Conservation (phyloP, 1,140 invertebrate species). For the Oncopodura yosiiana region DNA sequence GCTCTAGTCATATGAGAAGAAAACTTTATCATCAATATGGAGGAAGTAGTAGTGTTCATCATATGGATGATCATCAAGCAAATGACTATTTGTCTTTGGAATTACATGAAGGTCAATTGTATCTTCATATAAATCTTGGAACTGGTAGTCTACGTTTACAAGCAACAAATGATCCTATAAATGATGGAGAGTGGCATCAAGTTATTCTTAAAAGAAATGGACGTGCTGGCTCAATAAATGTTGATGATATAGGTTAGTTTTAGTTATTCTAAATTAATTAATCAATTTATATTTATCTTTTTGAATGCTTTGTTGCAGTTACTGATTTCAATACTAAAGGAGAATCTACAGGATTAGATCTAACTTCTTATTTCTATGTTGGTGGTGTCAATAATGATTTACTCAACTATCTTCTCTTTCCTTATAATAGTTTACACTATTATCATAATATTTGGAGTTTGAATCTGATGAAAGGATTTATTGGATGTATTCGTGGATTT, state of each 20-base stretch:
- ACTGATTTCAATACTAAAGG: slow-evolving; percentile 85
- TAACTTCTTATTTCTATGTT: slow-evolving; percentile 79
- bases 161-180: slow-evolving; percentile 66
- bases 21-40: neutral
- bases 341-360: slow-evolving; percentile 72
- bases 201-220: slow-evolving; percentile 67
- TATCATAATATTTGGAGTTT: slow-evolving; percentile 70
- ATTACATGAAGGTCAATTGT: slow-evolving; percentile 82
- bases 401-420: neutral
- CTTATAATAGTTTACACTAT: neutral
- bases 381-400: slow-evolving; percentile 60
- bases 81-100: slow-evolving; percentile 70
- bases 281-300: too few relatives aligned
- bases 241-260: slow-evolving; percentile 78
- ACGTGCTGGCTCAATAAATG: slow-evolving; percentile 72
- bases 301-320: too few relatives aligned
- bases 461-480: slow-evolving; percentile 76
- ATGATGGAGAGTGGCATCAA: slow-evolving; percentile 87
- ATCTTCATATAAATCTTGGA: slow-evolving; percentile 80
- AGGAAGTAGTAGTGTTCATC: too few relatives aligned
- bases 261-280: too few relatives aligned
- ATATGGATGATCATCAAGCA: too few relatives aligned
- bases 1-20: neutral
- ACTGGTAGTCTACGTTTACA: slow-evolving; percentile 78
- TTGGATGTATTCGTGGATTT: slow-evolving; percentile 89